Base-by-base conservation (phyloP, 2,888 invertebrate species). In the Hyposoter didymator region DNA sequence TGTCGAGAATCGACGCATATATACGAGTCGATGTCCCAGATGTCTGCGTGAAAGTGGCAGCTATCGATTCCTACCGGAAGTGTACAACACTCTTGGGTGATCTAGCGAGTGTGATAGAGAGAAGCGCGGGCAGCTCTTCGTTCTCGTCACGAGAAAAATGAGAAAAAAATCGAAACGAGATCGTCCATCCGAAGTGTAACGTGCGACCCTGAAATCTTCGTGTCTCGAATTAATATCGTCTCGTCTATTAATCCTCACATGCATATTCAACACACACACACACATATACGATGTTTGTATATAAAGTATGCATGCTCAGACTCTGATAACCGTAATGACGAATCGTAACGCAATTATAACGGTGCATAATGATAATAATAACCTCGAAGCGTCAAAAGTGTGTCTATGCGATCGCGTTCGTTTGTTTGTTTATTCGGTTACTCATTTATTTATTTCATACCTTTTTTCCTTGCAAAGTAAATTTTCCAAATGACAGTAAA, bases 31-130 rank as follows among this genome's bases (percentile, higher is more conserved):
- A 85, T 90, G 90, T 89, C 90, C 90, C 89, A 89, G 89, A 88
- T 89, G 88, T 87, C 84, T 80, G 88, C 87, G 88, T 86, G 89
- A 90, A 90, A 89, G 89, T 89, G 86, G 87, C 86, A 81, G 81
- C 87, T 85, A 89, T 88, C 87, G 87, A 85, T 85, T 89, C 87
- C 85, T 84, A 82, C 89, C 88, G 89, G 89, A 89, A 89, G 87
- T 88, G 82, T 47, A 78, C 45, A 55, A 59, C 43, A 32, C 32
- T 59, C 10, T 49, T 32, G 8, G 22, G 32, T 8, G 10, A 75
- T 28, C 70, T 17, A 66, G 43, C 43, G 43, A 35, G 19, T 10
- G 69, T 14, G 17, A 19, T 35, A 43, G 66, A 45, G 55, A 35
- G 32, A 59, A 70, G n/a, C 45, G n/a, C 45, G 14, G 14, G 6